Percentiles rank a stretch among this genome's conserved stretches.
Conservation (phyloP, 1,140 invertebrate species). For the Heliconius hewitsoni region DNA sequence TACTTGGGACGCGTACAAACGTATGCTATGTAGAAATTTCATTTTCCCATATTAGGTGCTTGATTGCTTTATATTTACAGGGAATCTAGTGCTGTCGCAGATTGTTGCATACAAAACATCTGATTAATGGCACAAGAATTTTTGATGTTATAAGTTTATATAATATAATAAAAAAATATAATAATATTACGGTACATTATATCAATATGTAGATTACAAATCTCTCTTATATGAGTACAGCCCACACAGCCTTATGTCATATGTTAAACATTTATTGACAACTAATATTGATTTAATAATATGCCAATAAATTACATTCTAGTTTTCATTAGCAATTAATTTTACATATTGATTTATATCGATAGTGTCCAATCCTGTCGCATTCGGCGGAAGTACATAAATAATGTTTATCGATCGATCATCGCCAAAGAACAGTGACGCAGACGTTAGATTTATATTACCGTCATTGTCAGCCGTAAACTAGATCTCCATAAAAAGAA, state of each 20-base stretch:
- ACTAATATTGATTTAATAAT: not conserved
- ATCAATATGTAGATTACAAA: no score
- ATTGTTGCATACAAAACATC: not conserved
- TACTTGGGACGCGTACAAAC: conserved; percentile 51
- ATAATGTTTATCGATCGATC: conserved; percentile 80
- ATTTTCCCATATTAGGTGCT: conserved; percentile 49
- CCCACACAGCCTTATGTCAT: not conserved
- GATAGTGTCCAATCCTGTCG: conserved; percentile 51
- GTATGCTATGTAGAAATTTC: conserved; percentile 45
- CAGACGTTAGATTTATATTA: conserved; percentile 77
- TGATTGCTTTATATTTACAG: conserved; percentile 35
- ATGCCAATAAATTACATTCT: not conserved
- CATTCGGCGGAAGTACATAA: conserved; percentile 74
- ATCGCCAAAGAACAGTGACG: conserved; percentile 64
- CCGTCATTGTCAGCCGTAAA: conserved; percentile 77
- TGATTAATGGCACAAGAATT: not conserved
- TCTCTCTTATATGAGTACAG: not conserved
- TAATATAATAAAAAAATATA: no score
- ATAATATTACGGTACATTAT: no score
- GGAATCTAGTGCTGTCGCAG: not conserved
- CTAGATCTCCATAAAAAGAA: conserved; percentile 81
- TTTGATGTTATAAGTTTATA: not conserved
- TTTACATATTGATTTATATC: conserved; percentile 47
- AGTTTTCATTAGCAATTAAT: conserved; percentile 26
- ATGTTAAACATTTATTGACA: not conserved